Conservation (phyloP, 2,113 vertebrate genomes). For the Scopus umbretta region DNA sequence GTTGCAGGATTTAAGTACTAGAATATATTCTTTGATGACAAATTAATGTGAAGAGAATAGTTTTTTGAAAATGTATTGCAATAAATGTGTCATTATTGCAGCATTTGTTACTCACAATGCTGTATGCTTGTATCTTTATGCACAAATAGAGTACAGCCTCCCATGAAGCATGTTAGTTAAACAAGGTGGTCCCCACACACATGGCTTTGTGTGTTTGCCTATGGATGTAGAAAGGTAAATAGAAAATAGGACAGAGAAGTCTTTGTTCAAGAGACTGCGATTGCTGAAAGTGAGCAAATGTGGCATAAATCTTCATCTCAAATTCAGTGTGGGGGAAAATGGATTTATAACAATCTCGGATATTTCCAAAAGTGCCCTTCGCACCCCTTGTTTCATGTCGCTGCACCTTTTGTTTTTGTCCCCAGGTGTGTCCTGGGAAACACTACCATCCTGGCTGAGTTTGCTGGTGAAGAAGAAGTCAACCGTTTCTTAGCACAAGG, state of each 20-base stretch:
- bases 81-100: not conserved
- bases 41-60: not conserved
- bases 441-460: conserved; percentile 98
- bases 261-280: not conserved
- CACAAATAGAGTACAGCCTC: not conserved
- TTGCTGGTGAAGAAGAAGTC: conserved; percentile 96
- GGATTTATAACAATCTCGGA: rapidly evolving
- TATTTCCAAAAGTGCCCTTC: not conserved
- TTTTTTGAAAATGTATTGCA: not conserved
- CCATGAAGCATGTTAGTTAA: too few species aligned
- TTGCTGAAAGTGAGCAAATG: not conserved
- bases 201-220: not conserved
- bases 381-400: rapidly evolving
- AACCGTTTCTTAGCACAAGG: conserved; percentile 97
- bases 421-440: conserved; percentile 98
- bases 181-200: not conserved
- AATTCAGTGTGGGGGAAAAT: rapidly evolving
- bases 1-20: not conserved
- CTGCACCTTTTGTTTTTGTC: not conserved
- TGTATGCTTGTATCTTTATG: not conserved
- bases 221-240: not conserved
- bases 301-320: not conserved
- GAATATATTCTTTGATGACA: not conserved
- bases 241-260: not conserved
- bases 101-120: not conserved